These are phyloP conservation scores for Eupeodes luniger DNA, from an alignment of 2,888 invertebrate genomes.

Conservation along the genomic window DNA sequence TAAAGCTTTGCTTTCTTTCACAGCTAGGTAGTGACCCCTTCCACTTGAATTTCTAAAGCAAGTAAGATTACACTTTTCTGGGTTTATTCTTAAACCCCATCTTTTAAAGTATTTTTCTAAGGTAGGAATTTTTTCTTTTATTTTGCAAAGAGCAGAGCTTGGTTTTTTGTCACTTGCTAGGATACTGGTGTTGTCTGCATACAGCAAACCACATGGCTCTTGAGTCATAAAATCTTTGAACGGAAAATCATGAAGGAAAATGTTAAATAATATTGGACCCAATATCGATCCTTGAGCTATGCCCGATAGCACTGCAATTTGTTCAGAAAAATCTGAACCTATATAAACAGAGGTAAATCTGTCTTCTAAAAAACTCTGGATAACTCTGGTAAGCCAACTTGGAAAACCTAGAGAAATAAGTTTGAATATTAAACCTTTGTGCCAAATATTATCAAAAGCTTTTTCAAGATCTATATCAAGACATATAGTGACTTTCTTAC, in stretches of 20 bases:
- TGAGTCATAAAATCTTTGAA: background rate
- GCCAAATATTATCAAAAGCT: background rate
- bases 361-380: background rate
- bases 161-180: too few species aligned
- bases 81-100: constrained; percentile 3
- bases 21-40: constrained; percentile 30
- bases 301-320: too few species aligned
- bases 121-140: background rate
- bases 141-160: background rate
- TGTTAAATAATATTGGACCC: background rate
- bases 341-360: background rate
- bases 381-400: background rate
- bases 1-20: constrained; percentile 32
- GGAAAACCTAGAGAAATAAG: background rate
- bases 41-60: constrained; percentile 29
- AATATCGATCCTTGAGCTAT: background rate
- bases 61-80: background rate
- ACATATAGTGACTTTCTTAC: background rate
- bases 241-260: constrained; percentile 2
- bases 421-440: constrained; percentile 12
- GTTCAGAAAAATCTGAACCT: background rate
- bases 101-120: background rate
- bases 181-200: too few species aligned
- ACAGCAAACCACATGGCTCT: background rate
- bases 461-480: constrained; percentile 10